Evolutionary conservation across 1,140 invertebrate genomes (phyloP).

Genomic region (Cydia strobilella): DNA sequence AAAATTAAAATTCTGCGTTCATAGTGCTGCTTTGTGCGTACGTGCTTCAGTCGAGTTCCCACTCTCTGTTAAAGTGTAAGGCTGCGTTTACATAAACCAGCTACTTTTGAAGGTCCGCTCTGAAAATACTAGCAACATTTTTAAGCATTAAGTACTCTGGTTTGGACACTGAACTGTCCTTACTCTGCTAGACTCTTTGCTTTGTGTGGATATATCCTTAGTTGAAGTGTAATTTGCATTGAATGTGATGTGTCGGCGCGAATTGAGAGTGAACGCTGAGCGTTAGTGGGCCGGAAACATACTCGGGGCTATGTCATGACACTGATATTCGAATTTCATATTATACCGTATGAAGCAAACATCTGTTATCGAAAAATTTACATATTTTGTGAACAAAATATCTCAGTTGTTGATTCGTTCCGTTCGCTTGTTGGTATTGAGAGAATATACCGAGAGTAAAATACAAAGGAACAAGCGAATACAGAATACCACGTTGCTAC

Average conservation of each 20-base stretch:
- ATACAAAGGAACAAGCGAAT: background rate
- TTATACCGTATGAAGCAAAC: background rate
- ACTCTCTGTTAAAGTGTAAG: background rate
- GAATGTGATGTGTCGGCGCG: constrained; percentile 38
- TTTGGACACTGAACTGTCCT: background rate
- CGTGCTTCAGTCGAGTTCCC: constrained; percentile 10
- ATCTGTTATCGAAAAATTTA: background rate
- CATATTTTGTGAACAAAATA: background rate
- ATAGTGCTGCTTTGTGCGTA: constrained; percentile 22
- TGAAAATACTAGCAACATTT: background rate
- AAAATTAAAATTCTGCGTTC: constrained; percentile 27
- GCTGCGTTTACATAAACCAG: background rate
- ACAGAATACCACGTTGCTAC: background rate
- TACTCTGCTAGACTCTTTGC: background rate
- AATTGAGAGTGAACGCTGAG: constrained; percentile 26
- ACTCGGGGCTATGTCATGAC: background rate
- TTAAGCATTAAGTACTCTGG: background rate
- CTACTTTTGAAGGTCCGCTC: background rate
- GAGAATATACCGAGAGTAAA: background rate
- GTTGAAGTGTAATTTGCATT: constrained; percentile 46
- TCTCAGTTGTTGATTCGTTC: background rate
- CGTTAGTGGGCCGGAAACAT: constrained; percentile 29
- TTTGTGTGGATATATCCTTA: constrained; percentile 22
- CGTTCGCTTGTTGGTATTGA: background rate
- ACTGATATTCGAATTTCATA: constrained; percentile 8